phyloP scores from a whole-genome alignment of 2,888 invertebrate species.

The Candidula unifasciata region DNA sequence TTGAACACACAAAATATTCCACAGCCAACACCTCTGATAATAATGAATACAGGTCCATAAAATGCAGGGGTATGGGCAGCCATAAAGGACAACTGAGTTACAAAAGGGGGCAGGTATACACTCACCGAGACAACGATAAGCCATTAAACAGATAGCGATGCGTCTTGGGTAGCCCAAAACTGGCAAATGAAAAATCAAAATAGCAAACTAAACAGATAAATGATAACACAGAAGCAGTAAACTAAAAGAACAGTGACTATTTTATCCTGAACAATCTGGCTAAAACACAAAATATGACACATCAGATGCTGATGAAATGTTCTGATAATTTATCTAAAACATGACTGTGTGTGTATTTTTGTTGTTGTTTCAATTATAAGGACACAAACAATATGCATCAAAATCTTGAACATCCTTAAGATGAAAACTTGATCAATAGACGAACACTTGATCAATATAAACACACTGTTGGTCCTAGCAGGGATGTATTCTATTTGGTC shows the following conservation, averaged over 20 bases:
- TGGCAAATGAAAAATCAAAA: conserved; percentile 49
- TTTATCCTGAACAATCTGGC: too few species aligned
- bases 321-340: too few species aligned
- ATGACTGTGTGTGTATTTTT: too few species aligned
- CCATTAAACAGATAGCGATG: conserved; percentile 69
- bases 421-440: too few species aligned
- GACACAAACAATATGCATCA: too few species aligned
- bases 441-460: too few species aligned
- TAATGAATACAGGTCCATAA: background rate
- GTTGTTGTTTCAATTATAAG: too few species aligned
- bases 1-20: background rate
- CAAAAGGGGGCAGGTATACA: conserved; percentile 51
- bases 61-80: background rate
- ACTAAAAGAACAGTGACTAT: background rate
- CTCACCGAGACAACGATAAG: conserved; percentile 72
- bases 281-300: background rate
- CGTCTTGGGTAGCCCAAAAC: conserved; percentile 62
- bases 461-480: too few species aligned
- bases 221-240: background rate
- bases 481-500: too few species aligned
- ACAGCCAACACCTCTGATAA: background rate
- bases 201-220: conserved; percentile 36
- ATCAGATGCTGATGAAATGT: background rate
- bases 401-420: too few species aligned
- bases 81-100: background rate